Base-by-base conservation (phyloP, 2,113 vertebrate genomes). In the Panthera tigris region DNA sequence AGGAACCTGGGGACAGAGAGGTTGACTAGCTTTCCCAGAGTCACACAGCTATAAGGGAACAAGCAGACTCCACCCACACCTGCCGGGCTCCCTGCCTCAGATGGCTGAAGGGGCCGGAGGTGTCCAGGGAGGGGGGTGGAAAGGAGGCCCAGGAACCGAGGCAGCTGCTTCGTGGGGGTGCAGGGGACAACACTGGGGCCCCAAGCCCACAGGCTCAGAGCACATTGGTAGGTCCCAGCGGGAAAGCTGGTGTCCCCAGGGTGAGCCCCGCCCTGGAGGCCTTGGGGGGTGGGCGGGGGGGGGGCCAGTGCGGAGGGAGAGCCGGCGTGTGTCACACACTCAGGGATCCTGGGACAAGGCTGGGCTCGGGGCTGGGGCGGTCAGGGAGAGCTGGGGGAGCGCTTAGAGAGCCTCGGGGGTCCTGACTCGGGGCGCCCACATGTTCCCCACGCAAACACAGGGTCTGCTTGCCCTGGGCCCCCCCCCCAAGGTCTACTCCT, bases 111-210 rank as follows among this genome's bases (percentile, higher is more conserved):
- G 36, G 1, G 14, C 29, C 4, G 9, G 12, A n/a, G 66, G 1
- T 0, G 0, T 69, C 23, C 19, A 5, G 15, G 78, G 45, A 10
- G 0, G 13, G 45, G 45, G 41, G 33, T 0, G 7, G 68, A 2
- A 2, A 0, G 33, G 71, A 31, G 94, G 50, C 65, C 27, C 14
- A 0, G 69, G 36, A 68, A 3, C 48, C 4, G 1, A 19, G 33
- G 41, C 0, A 0, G 23, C 63, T 2, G 3, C 4, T 10, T 8
- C 1, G 0, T 23, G 39, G 1, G 14, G 33, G n/a, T 21, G 15
- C 33, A 3, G 11, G 19, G 29, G 50, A 48, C 31, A 3, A 4
- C 0, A 3, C 13, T 2, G 3, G n/a, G 52, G 31, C 18, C 63
- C 33, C 52, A 1, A 45, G 27, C 55, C 45, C 41, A n/a, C 21